Evolutionary conservation across 2,888 invertebrate species (phyloP).

Genomic region (Lasioglossum oenotherae): DNA sequence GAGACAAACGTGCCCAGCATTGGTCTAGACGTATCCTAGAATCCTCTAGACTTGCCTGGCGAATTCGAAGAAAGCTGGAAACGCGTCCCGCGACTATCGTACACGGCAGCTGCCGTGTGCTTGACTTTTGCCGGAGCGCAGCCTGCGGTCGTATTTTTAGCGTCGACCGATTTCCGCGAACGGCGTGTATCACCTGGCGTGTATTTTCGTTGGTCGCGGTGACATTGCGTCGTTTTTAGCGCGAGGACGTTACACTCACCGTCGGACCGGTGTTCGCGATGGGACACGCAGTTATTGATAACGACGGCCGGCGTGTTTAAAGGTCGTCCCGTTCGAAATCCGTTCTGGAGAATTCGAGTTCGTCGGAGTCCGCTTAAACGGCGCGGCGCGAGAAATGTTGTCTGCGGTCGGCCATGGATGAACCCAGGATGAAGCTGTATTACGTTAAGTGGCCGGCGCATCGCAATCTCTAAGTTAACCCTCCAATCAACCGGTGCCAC

Average conservation of each 20-base stretch:
- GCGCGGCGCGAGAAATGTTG: not conserved
- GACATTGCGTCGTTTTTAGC: slow-evolving; percentile 78
- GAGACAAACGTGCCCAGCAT: too few relatives aligned
- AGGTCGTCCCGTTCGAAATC: not conserved
- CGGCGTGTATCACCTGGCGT: slow-evolving; percentile 74
- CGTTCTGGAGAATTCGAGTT: not conserved
- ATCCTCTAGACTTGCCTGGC: too few relatives aligned
- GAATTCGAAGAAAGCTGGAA: slow-evolving; percentile 7
- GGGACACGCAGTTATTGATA: not conserved
- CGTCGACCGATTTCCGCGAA: slow-evolving; percentile 75
- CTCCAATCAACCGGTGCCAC: slow-evolving; percentile 34
- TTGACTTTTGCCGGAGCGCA: slow-evolving; percentile 43
- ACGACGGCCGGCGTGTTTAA: not conserved
- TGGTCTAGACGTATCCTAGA: too few relatives aligned
- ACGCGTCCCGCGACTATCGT: slow-evolving; percentile 25
- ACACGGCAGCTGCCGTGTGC: slow-evolving; percentile 34
- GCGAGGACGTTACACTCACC: slow-evolving; percentile 74
- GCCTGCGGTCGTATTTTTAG: slow-evolving; percentile 73
- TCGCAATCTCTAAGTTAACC: slow-evolving; percentile 34
- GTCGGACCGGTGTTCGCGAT: not conserved
- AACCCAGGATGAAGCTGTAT: not conserved
- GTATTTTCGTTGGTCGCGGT: slow-evolving; percentile 74
- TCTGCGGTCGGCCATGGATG: not conserved
- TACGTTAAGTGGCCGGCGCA: slow-evolving; percentile 14
- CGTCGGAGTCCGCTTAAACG: slow-evolving; percentile 16